Base-by-base conservation (phyloP, 2,888 invertebrate species). In the Ellobium chinense region DNA sequence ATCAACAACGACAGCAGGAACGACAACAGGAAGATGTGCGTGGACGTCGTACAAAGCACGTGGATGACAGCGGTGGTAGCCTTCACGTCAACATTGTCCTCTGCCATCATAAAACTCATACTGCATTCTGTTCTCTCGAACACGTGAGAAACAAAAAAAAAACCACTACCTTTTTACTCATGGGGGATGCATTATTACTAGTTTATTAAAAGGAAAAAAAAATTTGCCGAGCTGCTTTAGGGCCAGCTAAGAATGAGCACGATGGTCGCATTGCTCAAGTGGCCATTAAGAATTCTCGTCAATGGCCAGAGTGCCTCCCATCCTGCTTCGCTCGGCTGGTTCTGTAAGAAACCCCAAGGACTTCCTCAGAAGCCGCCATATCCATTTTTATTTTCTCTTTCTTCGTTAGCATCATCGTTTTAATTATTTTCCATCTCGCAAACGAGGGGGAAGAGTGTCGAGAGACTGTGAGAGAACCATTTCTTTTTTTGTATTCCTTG, bases 401-500 rank as follows among this genome's bases (percentile, higher is more conserved):
- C 24, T 37, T 72, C 36, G n/a, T 60, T 73, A 12, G 31, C 24
- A 39, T 74, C 63, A 46, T 74, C 74, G 74, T 31, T 74, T 74
- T 74, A 74, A 63, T 74, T 74, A 74, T 74, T 74, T 21, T 46
- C 74, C n/a, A 74, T 63, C n/a, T 37, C 46, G 37, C 5, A 46
- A 46, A 63, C 36, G 14, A n/a, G 63, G 27, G 36, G 63, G 60
- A 39, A 63, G 62, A 58, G 58, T 72, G 21, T 4, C 14, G 21
- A 27, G 36, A 60, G 37, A 58, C n/a, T 60, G 72, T 58, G 36
- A 56, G 46, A 46, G 18, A 46, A 46, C 18, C 7, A 46, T 12
- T 46, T 18, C 46, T 12, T 12, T 46, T 46, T 46, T 46, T 46
- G 18, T 46, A 12, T 46, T n/a, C n/a, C n/a, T 46, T 46, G 18